Evolutionary conservation across 1,140 invertebrate species (phyloP), one percentile per base, ranked within the genome.

Genomic region (Trachymyrmex cornetzi): DNA sequence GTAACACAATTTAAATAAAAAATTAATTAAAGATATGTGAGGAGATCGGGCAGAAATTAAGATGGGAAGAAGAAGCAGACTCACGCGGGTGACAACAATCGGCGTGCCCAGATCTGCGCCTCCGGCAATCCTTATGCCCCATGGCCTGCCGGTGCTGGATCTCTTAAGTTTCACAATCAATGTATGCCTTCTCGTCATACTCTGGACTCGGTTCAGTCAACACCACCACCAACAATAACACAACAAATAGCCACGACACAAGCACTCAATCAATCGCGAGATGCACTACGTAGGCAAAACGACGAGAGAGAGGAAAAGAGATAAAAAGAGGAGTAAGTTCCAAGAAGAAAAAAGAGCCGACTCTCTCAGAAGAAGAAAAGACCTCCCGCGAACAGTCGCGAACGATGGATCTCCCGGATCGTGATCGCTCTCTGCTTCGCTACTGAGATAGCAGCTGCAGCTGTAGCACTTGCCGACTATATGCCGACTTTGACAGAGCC

Each of bases 81-180:
- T 97, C 97, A 99, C 98, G 97, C 98, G 98, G 90, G 98, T 98
- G 93, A 99, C 97, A 93, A 98, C 97, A 91, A 99, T 96, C 77
- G 98, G 98, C n/a, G 97, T 97, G 90, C 97, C 97, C 90, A 99
- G 96, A 96, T 99, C 98, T 87, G 97, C 96, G 87, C 98, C 98
- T 90, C 98, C 98, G 87, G 98, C 98, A 84, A 99, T 96, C 89
- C 98, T 97, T 92, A 99, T 98, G 69, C 98, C 98, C 98, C 98
- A 99, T 89, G 98, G 97, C 90, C 97, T 97, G 90, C 96, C 96
- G 87, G 96, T 96, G 90, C 97, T 97, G 92, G 98, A 97, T 91
- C 98, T 96, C 92, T 96, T 96, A 92, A 99, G 96, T 74, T 96
- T 97, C 89, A 98, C 96, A 88, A 97, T 96, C 92, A 98, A 96